phyloP scores from a whole-genome alignment of 1,140 invertebrate species.

The Acromyrmex echinatior region DNA sequence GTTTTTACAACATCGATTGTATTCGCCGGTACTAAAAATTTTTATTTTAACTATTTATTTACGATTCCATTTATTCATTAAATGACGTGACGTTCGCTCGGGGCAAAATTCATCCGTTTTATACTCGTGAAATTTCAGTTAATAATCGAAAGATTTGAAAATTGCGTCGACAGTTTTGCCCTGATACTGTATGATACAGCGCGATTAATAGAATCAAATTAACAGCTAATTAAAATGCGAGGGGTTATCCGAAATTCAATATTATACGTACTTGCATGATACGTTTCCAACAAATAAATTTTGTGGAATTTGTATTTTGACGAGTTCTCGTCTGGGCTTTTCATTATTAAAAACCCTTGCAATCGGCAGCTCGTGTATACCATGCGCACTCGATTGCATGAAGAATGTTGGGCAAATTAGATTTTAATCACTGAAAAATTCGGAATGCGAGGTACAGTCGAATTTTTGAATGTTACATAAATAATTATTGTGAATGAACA shows the following conservation, averaged over 20 bases:
- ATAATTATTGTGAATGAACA: neutral
- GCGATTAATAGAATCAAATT: constrained; percentile 15
- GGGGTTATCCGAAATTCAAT: neutral
- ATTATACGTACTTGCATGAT: neutral
- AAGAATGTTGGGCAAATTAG: constrained; percentile 13
- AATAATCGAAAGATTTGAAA: constrained; percentile 23
- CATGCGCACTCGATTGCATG: neutral
- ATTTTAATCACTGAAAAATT: constrained; percentile 18
- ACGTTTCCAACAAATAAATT: constrained; percentile 5
- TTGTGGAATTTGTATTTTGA: constrained; percentile 3
- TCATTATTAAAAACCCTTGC: neutral
- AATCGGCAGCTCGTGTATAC: neutral
- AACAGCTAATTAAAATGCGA: constrained; percentile 15
- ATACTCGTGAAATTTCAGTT: neutral
- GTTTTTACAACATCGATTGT: neutral
- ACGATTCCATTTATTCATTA: constrained; percentile 3
- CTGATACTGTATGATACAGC: too few species aligned
- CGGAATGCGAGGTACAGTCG: neutral
- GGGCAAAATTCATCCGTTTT: neutral
- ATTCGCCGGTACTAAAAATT: neutral
- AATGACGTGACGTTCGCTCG: neutral
- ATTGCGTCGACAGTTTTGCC: neutral
- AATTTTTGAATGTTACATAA: neutral
- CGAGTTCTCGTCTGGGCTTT: neutral
- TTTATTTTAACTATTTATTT: constrained; percentile 1